Evolutionary conservation across 2,888 invertebrate genomes (phyloP).

Genomic region (Sminthurides aquaticus): DNA sequence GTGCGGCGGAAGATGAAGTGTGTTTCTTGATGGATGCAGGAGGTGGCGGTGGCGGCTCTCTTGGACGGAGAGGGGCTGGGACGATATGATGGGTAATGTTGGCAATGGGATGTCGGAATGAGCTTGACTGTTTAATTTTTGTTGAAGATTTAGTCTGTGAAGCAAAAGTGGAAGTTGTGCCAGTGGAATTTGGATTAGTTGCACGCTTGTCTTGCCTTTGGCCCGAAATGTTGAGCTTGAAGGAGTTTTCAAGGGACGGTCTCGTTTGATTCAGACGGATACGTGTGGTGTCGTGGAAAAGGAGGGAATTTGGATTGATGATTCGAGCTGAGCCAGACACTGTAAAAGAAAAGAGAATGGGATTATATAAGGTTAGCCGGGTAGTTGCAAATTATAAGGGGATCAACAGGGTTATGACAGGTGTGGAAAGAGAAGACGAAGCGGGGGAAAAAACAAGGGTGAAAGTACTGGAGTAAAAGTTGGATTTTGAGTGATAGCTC

Average conservation of each 20-base stretch:
- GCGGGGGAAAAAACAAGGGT: too few relatives aligned
- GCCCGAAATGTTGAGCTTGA: slow-evolving; percentile 32
- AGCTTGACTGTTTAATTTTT: slow-evolving; percentile 38
- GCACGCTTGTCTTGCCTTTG: not conserved
- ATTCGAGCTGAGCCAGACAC: slow-evolving; percentile 17
- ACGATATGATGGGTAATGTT: slow-evolving; percentile 46
- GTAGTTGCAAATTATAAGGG: too few relatives aligned
- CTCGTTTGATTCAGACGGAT: slow-evolving; percentile 54
- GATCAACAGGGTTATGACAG: too few relatives aligned
- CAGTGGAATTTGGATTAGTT: slow-evolving; percentile 46
- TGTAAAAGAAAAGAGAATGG: slow-evolving; percentile 19
- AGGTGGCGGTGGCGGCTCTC: slow-evolving; percentile 43
- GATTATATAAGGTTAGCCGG: too few relatives aligned
- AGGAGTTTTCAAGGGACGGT: slow-evolving; percentile 39
- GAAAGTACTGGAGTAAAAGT: too few relatives aligned
- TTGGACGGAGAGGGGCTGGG: slow-evolving; percentile 30
- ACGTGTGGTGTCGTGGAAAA: slow-evolving; percentile 78
- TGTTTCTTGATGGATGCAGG: slow-evolving; percentile 9
- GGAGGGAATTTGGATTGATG: slow-evolving; percentile 46
- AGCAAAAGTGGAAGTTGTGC: not conserved
- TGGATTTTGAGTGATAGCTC: too few relatives aligned
- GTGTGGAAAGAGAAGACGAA: too few relatives aligned
- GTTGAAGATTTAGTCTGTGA: not conserved
- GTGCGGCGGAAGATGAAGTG: not conserved
- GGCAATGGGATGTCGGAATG: slow-evolving; percentile 49